A percentile compares a stretch with the other conserved stretches of the same genome.
These are phyloP conservation scores for Cyrtonyx montezumae DNA, from an alignment of 2,113 vertebrate species.

Conservation along the genomic window DNA sequence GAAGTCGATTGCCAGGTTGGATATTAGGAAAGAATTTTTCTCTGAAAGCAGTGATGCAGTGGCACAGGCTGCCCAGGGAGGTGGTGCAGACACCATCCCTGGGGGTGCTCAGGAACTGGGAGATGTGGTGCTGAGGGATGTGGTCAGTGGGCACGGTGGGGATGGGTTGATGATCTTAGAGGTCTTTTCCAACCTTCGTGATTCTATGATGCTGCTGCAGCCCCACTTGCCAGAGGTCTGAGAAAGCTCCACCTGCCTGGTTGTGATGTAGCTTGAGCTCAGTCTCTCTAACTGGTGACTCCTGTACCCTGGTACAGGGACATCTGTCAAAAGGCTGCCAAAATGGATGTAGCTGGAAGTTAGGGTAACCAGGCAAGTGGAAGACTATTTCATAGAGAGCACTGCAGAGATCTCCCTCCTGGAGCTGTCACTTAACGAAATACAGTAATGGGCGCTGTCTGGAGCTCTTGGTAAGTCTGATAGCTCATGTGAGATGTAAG, in stretches of 20 bases:
- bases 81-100: too few relatives aligned
- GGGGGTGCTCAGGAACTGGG: too few relatives aligned
- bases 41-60: too few relatives aligned
- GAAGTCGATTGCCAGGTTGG: not conserved
- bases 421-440: constrained; percentile 78
- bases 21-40: too few relatives aligned
- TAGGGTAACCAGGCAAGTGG: constrained; percentile 71
- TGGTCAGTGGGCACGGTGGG: too few relatives aligned
- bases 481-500: constrained; percentile 18
- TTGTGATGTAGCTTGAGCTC: not conserved
- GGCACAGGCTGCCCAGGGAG: too few relatives aligned
- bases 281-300: not conserved
- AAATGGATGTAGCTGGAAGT: not conserved
- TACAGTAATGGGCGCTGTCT: constrained; percentile 83
- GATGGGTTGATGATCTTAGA: too few relatives aligned
- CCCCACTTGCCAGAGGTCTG: not conserved
- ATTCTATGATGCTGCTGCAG: not conserved
- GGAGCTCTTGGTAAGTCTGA: not conserved
- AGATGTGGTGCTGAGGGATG: too few relatives aligned
- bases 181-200: too few relatives aligned
- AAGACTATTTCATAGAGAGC: constrained; percentile 85
- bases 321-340: not conserved
- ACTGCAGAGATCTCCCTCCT: constrained; percentile 79
- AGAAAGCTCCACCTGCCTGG: not conserved
- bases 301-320: too few relatives aligned